Base-by-base conservation (phyloP, 2,113 vertebrate genomes). In the Clinocottus analis region DNA sequence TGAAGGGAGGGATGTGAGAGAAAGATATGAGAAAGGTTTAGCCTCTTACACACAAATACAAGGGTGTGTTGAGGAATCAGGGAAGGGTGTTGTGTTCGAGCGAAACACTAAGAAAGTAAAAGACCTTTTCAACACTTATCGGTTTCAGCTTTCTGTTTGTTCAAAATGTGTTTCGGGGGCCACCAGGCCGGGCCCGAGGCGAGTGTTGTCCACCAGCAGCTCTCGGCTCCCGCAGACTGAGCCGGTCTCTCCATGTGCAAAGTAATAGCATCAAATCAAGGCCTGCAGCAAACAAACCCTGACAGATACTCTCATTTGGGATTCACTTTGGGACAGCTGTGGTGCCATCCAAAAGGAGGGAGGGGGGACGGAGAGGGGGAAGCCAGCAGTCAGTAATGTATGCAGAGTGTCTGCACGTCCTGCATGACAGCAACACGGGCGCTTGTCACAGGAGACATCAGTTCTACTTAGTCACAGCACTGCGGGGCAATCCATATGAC, bases 391-490 rank as follows among this genome's bases (percentile, higher is more conserved):
- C 90, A 74, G 84, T 93, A 90, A 91, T 93, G 89, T 93, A 93
- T 92, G 91, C 91, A 87, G 89, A 87, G 90, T 88, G 91, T 88
- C 82, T 89, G 85, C 82, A 84, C 89, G 87, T 94, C 90, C 85
- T 87, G 85, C 79, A 89, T 93, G 92, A 92, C 91, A 90, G 90
- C 90, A 85, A 92, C 93, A 92, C 87, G 82, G 87, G 85, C 74
- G 73, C 90, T 90, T 92, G 92, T 93, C 92, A 93, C 92, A 79
- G 75, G 91, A 94, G 91, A 91, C 91, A 93, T 94, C 91, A 91
- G 90, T 91, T 94, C 90, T 92, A 91, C 92, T 93, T 93, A 94
- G 94, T 92, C 91, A 92, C 91, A 85, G 90, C 55, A 80, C 92
- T 91, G 91, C 78, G 56, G 88, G 91, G 86, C 91, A 89, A 93